Evolutionary conservation across 2,113 vertebrate genomes (phyloP).

Genomic region (Calidris pugnax): DNA sequence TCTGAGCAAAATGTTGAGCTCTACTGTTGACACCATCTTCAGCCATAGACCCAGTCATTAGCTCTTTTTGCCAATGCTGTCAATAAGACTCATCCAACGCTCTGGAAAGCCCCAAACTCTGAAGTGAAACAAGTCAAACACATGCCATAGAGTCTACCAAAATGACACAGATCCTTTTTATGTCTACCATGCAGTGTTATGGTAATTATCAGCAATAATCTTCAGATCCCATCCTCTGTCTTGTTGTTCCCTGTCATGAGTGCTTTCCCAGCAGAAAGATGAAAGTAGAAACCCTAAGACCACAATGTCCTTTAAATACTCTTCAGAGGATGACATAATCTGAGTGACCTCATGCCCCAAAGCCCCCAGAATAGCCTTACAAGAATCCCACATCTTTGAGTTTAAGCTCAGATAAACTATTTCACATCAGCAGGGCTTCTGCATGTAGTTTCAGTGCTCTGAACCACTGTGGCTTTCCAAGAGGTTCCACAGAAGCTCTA

Average conservation of each 20-base stretch:
- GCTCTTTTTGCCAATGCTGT: background rate
- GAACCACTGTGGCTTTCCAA: background rate
- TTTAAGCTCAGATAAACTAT: background rate
- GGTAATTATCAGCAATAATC: background rate
- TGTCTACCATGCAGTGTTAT: background rate
- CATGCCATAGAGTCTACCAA: accelerated
- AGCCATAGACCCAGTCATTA: background rate
- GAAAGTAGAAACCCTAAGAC: background rate
- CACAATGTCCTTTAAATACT: background rate
- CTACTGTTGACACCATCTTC: background rate
- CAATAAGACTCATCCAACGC: background rate
- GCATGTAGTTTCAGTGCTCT: background rate
- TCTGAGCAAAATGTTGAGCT: background rate
- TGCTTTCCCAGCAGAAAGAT: background rate
- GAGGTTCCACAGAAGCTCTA: background rate
- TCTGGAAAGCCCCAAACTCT: background rate
- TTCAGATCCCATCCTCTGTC: background rate
- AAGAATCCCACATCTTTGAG: background rate
- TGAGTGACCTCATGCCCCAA: background rate
- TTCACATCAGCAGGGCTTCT: background rate
- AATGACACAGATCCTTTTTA: background rate
- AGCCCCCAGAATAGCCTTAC: background rate
- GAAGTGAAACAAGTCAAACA: background rate
- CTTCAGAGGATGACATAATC: background rate
- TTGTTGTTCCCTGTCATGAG: background rate